Percentiles rank a stretch among this genome's conserved stretches.
These are phyloP conservation scores for Ashinkailepas kermadecensis DNA, from an alignment of 2,888 invertebrate species.

Conservation along the genomic window DNA sequence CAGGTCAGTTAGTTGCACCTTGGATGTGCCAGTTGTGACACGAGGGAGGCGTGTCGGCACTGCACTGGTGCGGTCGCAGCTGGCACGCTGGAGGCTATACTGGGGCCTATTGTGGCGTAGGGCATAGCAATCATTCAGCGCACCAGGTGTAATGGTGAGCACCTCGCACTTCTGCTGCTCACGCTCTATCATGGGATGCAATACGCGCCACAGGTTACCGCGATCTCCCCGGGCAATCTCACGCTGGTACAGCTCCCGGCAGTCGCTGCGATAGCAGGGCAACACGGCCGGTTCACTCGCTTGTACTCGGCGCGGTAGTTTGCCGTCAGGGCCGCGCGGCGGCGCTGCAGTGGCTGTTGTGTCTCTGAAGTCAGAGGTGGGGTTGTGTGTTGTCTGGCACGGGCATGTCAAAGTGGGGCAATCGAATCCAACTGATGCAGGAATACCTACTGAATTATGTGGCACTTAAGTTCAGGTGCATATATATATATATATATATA, in stretches of 20 bases:
- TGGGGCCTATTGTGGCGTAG: neutral
- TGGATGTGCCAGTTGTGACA: neutral
- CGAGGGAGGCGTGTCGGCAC: neutral
- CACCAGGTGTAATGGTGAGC: neutral
- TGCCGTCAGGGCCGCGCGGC: neutral
- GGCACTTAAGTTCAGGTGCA: neutral
- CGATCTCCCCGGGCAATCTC: neutral
- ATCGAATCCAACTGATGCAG: neutral
- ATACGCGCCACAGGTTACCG: neutral
- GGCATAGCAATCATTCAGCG: neutral
- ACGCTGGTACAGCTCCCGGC: neutral
- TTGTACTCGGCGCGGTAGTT: too few species aligned
- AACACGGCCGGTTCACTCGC: neutral
- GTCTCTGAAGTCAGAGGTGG: neutral
- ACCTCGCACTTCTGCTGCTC: neutral
- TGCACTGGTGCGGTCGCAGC: neutral
- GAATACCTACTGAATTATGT: neutral
- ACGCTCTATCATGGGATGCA: neutral
- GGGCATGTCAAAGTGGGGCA: neutral
- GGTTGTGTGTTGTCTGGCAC: neutral
- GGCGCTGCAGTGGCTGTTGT: neutral
- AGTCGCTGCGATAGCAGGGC: neutral
- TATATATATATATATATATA: too few species aligned
- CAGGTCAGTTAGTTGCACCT: neutral
- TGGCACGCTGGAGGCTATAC: neutral